Evolutionary conservation across 2,797 vertebrate species (phyloP).

Genomic region (Spinibarbus caldwelli): DNA sequence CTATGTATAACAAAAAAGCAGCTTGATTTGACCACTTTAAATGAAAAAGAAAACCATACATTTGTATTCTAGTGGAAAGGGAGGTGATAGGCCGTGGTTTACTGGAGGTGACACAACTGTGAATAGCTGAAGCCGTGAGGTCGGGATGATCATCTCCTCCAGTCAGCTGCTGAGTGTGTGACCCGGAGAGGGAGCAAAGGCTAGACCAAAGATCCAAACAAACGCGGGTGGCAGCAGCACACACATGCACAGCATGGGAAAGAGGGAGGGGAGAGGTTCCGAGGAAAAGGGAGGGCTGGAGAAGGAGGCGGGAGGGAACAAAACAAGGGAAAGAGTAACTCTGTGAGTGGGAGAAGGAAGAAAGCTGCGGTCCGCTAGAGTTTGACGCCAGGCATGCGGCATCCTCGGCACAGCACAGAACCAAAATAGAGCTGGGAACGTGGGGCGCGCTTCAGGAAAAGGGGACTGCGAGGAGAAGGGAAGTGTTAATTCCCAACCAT

Average conservation of each 20-base stretch:
- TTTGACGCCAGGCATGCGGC: slow-evolving; percentile 66
- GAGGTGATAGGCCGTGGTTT: slow-evolving; percentile 10
- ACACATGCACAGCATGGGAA: slow-evolving; percentile 52
- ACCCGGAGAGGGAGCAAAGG: slow-evolving; percentile 48
- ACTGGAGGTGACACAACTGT: slow-evolving; percentile 8
- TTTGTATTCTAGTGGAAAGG: neutral
- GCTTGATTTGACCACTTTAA: neutral
- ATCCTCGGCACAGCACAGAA: slow-evolving; percentile 65
- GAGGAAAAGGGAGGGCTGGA: slow-evolving; percentile 51
- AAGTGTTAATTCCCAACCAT: slow-evolving; percentile 67
- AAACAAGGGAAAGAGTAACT: slow-evolving; percentile 59
- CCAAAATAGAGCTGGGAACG: slow-evolving; percentile 71
- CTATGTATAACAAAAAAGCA: neutral
- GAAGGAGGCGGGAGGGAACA: slow-evolving; percentile 72
- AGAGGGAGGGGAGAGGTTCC: slow-evolving; percentile 49
- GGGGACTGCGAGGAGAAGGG: slow-evolving; percentile 54
- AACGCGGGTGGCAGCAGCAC: slow-evolving; percentile 58
- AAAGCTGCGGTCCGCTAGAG: slow-evolving; percentile 57
- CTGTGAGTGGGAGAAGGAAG: slow-evolving; percentile 51
- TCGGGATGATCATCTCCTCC: slow-evolving; percentile 46
- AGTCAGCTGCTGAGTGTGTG: slow-evolving; percentile 69
- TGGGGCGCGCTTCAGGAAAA: slow-evolving; percentile 24
- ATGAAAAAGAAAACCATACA: neutral
- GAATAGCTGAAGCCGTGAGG: slow-evolving; percentile 47
- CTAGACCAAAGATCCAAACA: slow-evolving; percentile 46